Evolutionary conservation across 1,140 invertebrate species (phyloP).

Genomic region (Hyphantria cunea): DNA sequence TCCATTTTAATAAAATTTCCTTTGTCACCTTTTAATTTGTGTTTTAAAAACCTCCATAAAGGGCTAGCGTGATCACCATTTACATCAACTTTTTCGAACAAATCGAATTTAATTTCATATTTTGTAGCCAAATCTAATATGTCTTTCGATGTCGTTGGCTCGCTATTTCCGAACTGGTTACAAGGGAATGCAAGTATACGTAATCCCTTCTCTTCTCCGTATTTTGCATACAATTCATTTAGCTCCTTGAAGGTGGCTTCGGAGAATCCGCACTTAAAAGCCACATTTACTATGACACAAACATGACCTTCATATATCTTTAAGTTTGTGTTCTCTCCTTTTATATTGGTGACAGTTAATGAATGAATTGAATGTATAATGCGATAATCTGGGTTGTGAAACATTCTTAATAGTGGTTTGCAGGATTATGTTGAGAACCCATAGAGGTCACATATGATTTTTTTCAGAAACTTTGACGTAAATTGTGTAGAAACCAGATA

Average conservation of each 20-base stretch:
- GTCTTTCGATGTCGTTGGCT: conserved; percentile 88
- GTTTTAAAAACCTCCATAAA: conserved; percentile 92
- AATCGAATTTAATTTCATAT: conserved; percentile 89
- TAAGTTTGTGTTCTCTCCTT: conserved; percentile 88
- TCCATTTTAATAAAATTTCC: conserved; percentile 97
- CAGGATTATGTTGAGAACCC: no score
- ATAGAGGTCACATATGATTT: no score
- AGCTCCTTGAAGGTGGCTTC: conserved; percentile 91
- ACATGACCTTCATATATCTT: conserved; percentile 89
- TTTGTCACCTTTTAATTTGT: conserved; percentile 89
- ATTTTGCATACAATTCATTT: conserved; percentile 88
- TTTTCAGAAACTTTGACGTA: no score
- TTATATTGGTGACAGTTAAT: conserved; percentile 89
- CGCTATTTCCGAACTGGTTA: conserved; percentile 94
- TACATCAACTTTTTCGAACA: conserved; percentile 91
- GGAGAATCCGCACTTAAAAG: conserved; percentile 93
- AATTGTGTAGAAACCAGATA: no score
- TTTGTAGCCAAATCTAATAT: conserved; percentile 89
- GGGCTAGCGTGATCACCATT: conserved; percentile 94
- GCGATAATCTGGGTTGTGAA: conserved; percentile 71
- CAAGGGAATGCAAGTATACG: conserved; percentile 95
- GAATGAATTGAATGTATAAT: conserved; percentile 88
- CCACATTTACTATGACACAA: conserved; percentile 93
- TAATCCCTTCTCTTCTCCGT: conserved; percentile 84
- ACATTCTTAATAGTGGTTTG: neutral